phyloP scores from a whole-genome alignment of 2,888 invertebrate genomes.

The Drosophila neutralis region DNA sequence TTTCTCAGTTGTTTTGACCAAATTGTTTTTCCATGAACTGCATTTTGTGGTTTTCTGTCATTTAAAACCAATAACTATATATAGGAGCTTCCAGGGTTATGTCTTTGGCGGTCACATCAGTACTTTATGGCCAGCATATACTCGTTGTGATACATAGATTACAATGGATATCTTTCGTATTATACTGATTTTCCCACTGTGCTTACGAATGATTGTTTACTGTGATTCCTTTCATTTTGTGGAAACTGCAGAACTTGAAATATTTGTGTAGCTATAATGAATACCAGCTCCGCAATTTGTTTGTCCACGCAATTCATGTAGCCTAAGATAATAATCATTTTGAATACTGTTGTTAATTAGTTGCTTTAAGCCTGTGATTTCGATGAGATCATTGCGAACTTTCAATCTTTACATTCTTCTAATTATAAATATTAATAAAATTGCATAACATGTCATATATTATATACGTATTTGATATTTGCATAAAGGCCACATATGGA shows the following conservation, averaged over 20 bases:
- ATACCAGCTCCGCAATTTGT: neutral
- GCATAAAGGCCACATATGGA: neutral
- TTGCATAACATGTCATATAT: neutral
- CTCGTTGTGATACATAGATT: neutral
- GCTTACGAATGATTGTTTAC: neutral
- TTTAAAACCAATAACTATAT: neutral
- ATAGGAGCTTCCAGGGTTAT: slow-evolving; percentile 1
- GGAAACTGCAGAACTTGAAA: neutral
- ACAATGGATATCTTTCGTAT: neutral
- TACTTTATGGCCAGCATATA: neutral
- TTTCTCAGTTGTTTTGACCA: neutral
- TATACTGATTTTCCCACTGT: neutral
- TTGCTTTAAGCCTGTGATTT: neutral
- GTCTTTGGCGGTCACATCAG: slow-evolving; percentile 4
- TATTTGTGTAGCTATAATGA: neutral
- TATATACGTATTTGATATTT: neutral
- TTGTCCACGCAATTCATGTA: neutral
- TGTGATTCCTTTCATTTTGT: neutral
- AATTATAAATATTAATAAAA: neutral
- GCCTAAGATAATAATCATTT: neutral
- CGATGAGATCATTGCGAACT: slow-evolving; percentile 7
- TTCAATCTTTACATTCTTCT: neutral
- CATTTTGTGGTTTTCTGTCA: neutral
- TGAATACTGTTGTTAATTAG: neutral
- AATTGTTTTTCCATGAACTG: neutral